Evolutionary conservation across 2,888 invertebrate species (phyloP).

Genomic region (Cheilosia vernalis): DNA sequence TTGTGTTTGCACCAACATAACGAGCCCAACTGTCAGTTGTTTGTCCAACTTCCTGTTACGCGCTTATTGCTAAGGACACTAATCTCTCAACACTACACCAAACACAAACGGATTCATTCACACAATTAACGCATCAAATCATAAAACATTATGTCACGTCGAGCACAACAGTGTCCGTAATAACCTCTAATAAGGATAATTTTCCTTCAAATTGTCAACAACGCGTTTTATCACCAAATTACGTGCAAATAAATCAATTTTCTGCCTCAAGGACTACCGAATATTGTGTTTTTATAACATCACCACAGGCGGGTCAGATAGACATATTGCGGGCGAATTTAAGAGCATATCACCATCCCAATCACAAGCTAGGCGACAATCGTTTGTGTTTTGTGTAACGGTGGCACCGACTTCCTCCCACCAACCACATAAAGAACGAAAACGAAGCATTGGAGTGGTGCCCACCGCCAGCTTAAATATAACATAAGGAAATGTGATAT

Average conservation of each 20-base stretch:
- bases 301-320: slow-evolving; percentile 29
- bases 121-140: neutral
- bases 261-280: slow-evolving; percentile 2
- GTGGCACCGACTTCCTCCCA: slow-evolving; percentile 29
- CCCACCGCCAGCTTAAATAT: slow-evolving; percentile 21
- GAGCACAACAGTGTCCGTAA: slow-evolving; percentile 16
- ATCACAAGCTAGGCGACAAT: neutral
- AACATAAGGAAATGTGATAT: slow-evolving; percentile 5
- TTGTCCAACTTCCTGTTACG: too few species aligned
- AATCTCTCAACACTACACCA: neutral
- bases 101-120: neutral
- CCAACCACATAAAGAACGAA: slow-evolving; percentile 41
- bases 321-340: slow-evolving; percentile 15
- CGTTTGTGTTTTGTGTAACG: neutral
- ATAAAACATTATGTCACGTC: slow-evolving; percentile 30
- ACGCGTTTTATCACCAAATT: slow-evolving; percentile 62
- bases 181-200: slow-evolving; percentile 27
- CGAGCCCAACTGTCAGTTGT: neutral
- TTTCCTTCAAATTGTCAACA: slow-evolving; percentile 49
- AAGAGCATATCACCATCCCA: neutral
- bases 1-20: too few species aligned
- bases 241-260: slow-evolving; percentile 71
- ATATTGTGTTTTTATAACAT: slow-evolving; percentile 10
- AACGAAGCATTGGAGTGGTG: slow-evolving; percentile 55
- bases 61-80: too few species aligned